These are phyloP conservation scores for Porites lobata DNA, from an alignment of 92 coral and sea anemone genomes.

Conservation along the genomic window DNA sequence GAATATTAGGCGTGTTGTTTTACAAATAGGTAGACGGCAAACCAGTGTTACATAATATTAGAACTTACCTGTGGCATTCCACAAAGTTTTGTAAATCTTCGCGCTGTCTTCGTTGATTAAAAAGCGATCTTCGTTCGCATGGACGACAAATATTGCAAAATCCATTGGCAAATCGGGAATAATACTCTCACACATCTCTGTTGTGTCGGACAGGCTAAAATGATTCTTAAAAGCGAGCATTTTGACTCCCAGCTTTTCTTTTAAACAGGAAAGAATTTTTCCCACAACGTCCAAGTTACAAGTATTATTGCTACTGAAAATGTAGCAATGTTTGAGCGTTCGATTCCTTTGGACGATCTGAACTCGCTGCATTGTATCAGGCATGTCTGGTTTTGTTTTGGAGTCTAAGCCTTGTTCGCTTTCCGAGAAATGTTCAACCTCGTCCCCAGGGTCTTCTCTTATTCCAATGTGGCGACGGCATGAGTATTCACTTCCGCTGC, in stretches of 20 bases:
- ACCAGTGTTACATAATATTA: neutral
- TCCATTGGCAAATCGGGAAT: conserved; percentile 26
- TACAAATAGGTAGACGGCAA: neutral
- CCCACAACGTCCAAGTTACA: conserved; percentile 62
- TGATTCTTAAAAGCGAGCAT: conserved; percentile 35
- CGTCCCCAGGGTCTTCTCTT: too few relatives aligned
- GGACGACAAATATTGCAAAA: conserved; percentile 72
- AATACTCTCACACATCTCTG: conserved; percentile 30
- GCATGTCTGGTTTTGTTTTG: neutral
- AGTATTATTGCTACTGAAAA: conserved; percentile 81
- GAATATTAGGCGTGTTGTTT: too few relatives aligned
- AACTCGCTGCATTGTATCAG: neutral
- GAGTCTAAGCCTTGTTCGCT: neutral
- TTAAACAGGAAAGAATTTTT: conserved; percentile 46
- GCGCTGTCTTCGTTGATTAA: conserved; percentile 68
- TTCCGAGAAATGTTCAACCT: neutral
- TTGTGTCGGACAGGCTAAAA: conserved; percentile 56
- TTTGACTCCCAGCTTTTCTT: conserved; percentile 12
- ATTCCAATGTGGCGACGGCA: too few relatives aligned
- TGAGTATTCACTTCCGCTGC: too few relatives aligned
- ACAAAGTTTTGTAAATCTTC: conserved; percentile 53
- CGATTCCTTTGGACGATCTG: neutral
- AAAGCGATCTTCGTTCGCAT: conserved; percentile 71
- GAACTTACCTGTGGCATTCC: conserved; percentile 39
- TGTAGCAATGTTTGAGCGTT: conserved; percentile 28